Evolutionary conservation across 2,888 invertebrate species (phyloP).

Genomic region (Athalia circularis): DNA sequence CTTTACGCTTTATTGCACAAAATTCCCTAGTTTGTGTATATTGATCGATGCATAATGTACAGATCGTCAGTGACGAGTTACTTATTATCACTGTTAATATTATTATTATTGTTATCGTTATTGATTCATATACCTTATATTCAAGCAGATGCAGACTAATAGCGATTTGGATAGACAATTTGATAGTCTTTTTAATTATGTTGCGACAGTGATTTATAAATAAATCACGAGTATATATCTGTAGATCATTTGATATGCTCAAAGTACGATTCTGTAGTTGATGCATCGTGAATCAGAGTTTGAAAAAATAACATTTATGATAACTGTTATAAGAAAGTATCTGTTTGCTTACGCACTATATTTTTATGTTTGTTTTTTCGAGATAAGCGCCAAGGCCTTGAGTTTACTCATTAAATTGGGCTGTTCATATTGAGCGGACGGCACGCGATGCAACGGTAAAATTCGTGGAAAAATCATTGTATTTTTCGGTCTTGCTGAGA

Average conservation of each 20-base stretch:
- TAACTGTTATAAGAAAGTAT: constrained; percentile 5
- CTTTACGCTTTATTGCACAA: not conserved
- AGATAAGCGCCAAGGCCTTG: no score
- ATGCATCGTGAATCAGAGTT: not conserved
- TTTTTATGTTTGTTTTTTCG: not conserved
- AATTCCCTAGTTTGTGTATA: not conserved
- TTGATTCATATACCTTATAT: not conserved
- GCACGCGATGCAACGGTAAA: no score
- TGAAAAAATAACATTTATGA: constrained; percentile 1
- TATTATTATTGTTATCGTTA: not conserved
- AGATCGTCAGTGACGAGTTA: not conserved
- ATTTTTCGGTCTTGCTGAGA: no score
- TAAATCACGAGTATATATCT: not conserved
- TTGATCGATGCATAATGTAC: constrained; percentile 2
- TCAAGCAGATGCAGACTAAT: not conserved
- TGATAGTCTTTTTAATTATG: not conserved
- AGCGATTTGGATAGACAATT: constrained; percentile 3
- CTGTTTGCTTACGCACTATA: not conserved
- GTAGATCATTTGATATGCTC: constrained; percentile 26
- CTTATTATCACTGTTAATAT: not conserved
- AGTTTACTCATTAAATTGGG: no score
- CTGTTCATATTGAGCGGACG: no score
- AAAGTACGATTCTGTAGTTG: constrained; percentile 9
- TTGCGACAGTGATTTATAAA: constrained; percentile 9
- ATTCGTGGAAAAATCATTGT: no score